phyloP scores from a whole-genome alignment of 2,888 invertebrate genomes.

The Cheilosia urbana region DNA sequence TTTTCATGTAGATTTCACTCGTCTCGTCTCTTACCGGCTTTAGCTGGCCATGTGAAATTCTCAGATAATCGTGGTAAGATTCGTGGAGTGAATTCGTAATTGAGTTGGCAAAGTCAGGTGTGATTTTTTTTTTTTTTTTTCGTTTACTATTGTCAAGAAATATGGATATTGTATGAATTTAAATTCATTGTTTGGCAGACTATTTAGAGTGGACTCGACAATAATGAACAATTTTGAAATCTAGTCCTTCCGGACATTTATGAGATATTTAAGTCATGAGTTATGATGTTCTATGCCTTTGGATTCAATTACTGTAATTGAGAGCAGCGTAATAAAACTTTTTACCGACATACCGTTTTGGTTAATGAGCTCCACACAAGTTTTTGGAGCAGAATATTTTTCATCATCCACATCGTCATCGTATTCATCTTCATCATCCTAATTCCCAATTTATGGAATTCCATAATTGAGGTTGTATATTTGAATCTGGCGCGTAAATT shows the following conservation, averaged over 20 bases:
- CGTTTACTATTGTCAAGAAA: slow-evolving; percentile 50
- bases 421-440: too few relatives aligned
- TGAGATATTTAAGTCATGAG: slow-evolving; percentile 40
- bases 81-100: slow-evolving; percentile 71
- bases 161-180: slow-evolving; percentile 58
- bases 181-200: slow-evolving; percentile 56
- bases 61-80: slow-evolving; percentile 61
- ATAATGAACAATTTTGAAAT: slow-evolving; percentile 31
- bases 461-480: too few relatives aligned
- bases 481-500: too few relatives aligned
- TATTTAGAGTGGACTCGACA: slow-evolving; percentile 25
- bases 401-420: too few relatives aligned
- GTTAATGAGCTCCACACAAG: too few relatives aligned
- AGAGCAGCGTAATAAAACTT: neutral
- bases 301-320: slow-evolving; percentile 45
- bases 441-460: too few relatives aligned
- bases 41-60: slow-evolving; percentile 24
- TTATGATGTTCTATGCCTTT: slow-evolving; percentile 36
- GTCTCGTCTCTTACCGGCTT: neutral
- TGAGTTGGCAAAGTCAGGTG: slow-evolving; percentile 47
- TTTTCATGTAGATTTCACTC: slow-evolving; percentile 22
- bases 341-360: too few relatives aligned
- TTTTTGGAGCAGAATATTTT: too few relatives aligned
- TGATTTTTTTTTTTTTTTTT: neutral
- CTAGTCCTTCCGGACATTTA: slow-evolving; percentile 59